Base-by-base conservation (phyloP, 2,888 invertebrate species). In the Eulithis prunata region DNA sequence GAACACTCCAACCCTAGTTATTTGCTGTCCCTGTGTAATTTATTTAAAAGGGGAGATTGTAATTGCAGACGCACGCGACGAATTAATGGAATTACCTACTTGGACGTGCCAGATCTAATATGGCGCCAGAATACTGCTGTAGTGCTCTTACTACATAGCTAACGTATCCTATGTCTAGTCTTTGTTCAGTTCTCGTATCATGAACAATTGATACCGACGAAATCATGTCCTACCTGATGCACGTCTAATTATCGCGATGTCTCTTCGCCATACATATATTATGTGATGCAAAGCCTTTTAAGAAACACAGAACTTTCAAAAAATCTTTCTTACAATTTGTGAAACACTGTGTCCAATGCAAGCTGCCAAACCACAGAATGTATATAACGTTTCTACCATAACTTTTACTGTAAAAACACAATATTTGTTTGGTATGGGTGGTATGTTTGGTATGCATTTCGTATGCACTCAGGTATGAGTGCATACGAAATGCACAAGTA, bases 1-100 rank as follows among this genome's bases (percentile, higher is more conserved):
- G 57, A 61, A 62, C 54, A 64, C 55, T 32, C 36, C 58, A 36
- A 66, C 62, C 67, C 62, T 62, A 61, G 67, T 69, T 70, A 67
- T 74, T 72, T 71, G 70, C 71, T 72, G 64, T 78, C 75, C 73
- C 76, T 71, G 70, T 75, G 55, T 74, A 79, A 78, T 78, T 78
- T 78, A 78, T 78, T 77, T 75, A 74, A 78, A 76, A 76, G 79
- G 77, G 77, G 75, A 71, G 68, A 73, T 64, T 70, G 63, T 69
- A 67, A 73, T 73, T 68, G 70, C 71, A 68, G 54, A 66, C 67
- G 57, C 73, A 71, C 69, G 72, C 71, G 66, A 72, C 65, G 70
- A 70, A 75, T 74, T 78, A 80, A 71, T 71, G 71, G 64, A 61
- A 76, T 78, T 75, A 74, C 70, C 72, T 71, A 67, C 71, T 68